Evolutionary conservation across 2,113 vertebrate genomes (phyloP), one percentile per base, ranked within the genome.

Genomic region (Furnarius figulus): DNA sequence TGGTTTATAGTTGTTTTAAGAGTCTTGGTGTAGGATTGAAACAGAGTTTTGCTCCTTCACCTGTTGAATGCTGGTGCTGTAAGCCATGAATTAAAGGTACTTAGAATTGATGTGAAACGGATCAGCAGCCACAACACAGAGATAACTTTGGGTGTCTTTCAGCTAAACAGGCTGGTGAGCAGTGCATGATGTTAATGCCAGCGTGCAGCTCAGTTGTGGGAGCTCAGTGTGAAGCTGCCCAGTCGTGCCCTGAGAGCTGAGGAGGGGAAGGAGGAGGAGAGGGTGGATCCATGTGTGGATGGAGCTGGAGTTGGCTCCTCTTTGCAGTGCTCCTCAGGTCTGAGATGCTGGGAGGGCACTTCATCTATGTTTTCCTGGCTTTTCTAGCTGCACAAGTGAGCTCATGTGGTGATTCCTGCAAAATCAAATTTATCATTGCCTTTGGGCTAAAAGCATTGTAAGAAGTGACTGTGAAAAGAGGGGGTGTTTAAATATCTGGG

Each of bases 121-220:
- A 6, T 71, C 56, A 62, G 44, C 62, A 84, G 39, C 58, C 42
- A 56, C n/a, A 81, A 1, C 58, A 1, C 53, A 67, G 4, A 9
- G 30, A 1, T n/a, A 47, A 10, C 63, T 89, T 63, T 49, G 50
- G 76, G 10, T 66, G 8, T 42, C n/a, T 76, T 77, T 62, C 46
- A 33, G 1, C 30, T 40, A 1, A 12, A 10, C 16, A 53, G 18
- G 10, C 31, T 62, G n/a, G 17, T 9, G 52, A 68, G 40, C 58
- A 19, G 2, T 24, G n/a, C 24, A 4, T 5, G 24, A 2, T 44
- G 9, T n/a, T 35, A 24, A n/a, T 53, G 21, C 4, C 30, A 3
- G 31, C 42, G 23, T 30, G 33, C 55, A 18, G 23, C 9, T 35
- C 11, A 17, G 15, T 25, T 47, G 3, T 10, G 59, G 49, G 25